Evolutionary conservation across 2,888 invertebrate species (phyloP), one percentile per base, ranked within the genome.

Genomic region (Netelia inedita): DNA sequence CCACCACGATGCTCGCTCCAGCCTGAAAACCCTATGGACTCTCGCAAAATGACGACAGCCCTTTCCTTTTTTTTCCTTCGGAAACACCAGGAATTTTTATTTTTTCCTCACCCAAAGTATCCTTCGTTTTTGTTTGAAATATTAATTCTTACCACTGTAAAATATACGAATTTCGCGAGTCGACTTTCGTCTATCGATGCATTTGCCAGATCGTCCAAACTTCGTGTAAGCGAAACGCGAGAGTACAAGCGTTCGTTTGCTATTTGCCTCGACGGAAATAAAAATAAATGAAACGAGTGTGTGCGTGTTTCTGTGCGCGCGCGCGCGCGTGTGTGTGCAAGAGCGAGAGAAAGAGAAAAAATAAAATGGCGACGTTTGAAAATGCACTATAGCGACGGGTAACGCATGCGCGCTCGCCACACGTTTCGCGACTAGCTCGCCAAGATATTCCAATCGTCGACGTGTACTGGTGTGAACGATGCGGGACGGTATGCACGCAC

Each of bases 361-460:
- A 82, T 76, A 85, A 88, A 65, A 87, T 86, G 87, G 86, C 83
- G 87, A 66, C 76, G 75, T 87, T 86, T 85, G 85, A 86, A 87
- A 87, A 83, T 86, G 83, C 86, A 83, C 75, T 71, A 82, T 83
- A 82, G 79, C 74, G 79, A 66, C 83, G 81, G 73, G 21, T n/a
- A 43, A 83, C 87, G 87, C 88, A 86, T 78, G 86, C 87, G 87
- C 84, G 14, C 9, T 19, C 2, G 43, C 16, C 65, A 1, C 21
- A 10, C 66, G 23, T 11, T 78, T 35, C 28, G 63, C 73, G 55
- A 50, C 72, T 74, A 74, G 83, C 81, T 88, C 65, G 46, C 85
- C 57, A 80, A 87, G 87, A 88, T 86, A 86, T 85, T 88, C 85
- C 87, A 78, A 73, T 65, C 69, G 82, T 57, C 46, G 14, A 53